phyloP scores from a whole-genome alignment of 2,113 vertebrate genomes.

The Larimichthys polyactis region DNA sequence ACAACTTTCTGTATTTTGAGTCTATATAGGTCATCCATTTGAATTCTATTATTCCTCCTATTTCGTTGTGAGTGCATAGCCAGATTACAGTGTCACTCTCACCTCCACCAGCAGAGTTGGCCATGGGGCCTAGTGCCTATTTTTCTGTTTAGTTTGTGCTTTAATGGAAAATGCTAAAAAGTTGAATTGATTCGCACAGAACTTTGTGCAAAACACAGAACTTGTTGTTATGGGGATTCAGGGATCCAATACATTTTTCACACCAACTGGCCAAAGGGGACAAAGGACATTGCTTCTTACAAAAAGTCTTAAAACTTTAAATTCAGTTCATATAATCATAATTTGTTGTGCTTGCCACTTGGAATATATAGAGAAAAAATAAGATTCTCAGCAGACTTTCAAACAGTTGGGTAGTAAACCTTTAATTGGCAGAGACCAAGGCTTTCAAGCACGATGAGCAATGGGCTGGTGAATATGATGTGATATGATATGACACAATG shows the following conservation, averaged over 20 bases:
- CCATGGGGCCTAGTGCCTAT: background rate
- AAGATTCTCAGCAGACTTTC: background rate
- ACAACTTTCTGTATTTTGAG: background rate
- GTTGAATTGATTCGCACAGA: background rate
- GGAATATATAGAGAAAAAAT: background rate
- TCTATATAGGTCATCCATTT: background rate
- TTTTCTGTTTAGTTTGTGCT: background rate
- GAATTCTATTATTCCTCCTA: background rate
- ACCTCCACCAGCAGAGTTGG: background rate
- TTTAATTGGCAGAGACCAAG: background rate
- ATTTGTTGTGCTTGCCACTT: background rate
- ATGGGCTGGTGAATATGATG: background rate
- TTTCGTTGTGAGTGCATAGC: background rate
- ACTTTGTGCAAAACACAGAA: background rate
- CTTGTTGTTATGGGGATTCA: background rate
- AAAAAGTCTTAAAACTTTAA: conserved; percentile 1
- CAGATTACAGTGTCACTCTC: background rate
- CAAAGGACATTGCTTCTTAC: background rate
- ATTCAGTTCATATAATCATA: background rate
- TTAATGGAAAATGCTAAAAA: background rate
- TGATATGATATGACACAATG: no score
- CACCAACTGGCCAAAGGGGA: background rate
- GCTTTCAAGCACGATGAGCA: background rate
- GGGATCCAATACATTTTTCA: background rate
- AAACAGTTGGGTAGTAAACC: background rate